These are phyloP conservation scores for Dolichotis patagonum DNA, from an alignment of 2,113 vertebrate species.

Conservation along the genomic window DNA sequence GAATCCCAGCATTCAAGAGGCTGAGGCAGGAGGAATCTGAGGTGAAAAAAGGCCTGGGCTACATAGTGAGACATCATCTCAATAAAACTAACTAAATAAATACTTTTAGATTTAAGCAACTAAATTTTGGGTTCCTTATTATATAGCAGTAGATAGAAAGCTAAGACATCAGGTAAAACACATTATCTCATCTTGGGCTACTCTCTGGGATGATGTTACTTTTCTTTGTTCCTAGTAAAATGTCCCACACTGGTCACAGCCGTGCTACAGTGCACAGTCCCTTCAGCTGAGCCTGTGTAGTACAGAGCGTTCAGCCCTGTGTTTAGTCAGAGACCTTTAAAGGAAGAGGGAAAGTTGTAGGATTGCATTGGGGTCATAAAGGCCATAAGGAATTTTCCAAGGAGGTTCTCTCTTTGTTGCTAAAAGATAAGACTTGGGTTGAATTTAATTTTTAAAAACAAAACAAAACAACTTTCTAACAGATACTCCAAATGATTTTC, in stretches of 20 bases:
- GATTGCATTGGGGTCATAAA: neutral
- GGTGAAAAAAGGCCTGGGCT: neutral
- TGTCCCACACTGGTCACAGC: neutral
- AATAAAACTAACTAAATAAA: neutral
- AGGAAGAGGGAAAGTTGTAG: neutral
- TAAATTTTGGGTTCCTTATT: neutral
- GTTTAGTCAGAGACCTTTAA: neutral
- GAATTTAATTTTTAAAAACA: neutral
- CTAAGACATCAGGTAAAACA: constrained; percentile 12
- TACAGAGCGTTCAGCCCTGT: neutral
- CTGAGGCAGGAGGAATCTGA: neutral
- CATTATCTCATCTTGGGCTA: neutral
- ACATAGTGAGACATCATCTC: neutral
- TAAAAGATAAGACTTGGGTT: constrained; percentile 17
- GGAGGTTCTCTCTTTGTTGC: neutral
- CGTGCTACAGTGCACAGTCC: neutral
- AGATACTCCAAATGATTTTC: neutral
- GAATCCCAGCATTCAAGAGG: neutral
- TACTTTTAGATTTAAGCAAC: neutral
- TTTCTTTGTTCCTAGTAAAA: constrained; percentile 26
- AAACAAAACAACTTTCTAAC: neutral
- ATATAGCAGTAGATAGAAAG: neutral
- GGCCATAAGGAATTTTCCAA: constrained; percentile 10
- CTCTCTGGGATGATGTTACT: neutral
- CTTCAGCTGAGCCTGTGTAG: neutral